A percentile compares a stretch with the other conserved stretches of the same genome.
Evolutionary conservation across 2,797 vertebrate genomes (phyloP).

Genomic region (Leptatherina wallacei): DNA sequence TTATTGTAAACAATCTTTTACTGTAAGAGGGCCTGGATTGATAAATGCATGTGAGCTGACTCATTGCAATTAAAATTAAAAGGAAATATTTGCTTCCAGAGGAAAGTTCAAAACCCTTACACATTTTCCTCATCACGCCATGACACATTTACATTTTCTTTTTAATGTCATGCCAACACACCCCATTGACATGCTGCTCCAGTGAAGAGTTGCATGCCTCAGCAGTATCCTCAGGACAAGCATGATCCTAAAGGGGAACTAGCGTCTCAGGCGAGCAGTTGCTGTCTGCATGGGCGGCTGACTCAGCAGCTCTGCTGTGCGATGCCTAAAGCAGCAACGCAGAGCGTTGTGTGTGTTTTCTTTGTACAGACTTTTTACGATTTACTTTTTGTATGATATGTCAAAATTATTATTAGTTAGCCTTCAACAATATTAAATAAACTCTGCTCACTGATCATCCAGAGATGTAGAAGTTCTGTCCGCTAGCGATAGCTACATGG

Average conservation of each 20-base stretch:
- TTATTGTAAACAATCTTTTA: no score
- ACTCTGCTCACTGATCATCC: no score
- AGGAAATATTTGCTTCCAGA: background rate
- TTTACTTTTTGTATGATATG: no score
- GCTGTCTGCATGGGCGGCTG: slow-evolving; percentile 13
- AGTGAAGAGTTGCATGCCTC: slow-evolving; percentile 2
- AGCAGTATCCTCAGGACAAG: slow-evolving; percentile 28
- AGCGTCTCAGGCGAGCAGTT: slow-evolving; percentile 31
- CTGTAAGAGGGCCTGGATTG: background rate
- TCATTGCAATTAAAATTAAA: background rate
- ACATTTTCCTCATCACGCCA: background rate
- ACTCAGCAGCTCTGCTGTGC: slow-evolving; percentile 13
- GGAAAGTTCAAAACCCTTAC: background rate
- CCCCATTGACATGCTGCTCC: background rate
- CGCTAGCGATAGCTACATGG: no score
- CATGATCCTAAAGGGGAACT: slow-evolving; percentile 3
- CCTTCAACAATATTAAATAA: no score
- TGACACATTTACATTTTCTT: background rate
- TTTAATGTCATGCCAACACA: background rate
- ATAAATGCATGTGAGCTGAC: slow-evolving; percentile 8
- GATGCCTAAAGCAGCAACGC: slow-evolving; percentile 17
- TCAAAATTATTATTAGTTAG: no score
- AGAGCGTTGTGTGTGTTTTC: no score
- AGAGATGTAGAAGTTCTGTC: no score
- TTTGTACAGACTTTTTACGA: no score